Evolutionary conservation across 2,888 invertebrate species (phyloP).

Genomic region (Trissolcus brochymenae): DNA sequence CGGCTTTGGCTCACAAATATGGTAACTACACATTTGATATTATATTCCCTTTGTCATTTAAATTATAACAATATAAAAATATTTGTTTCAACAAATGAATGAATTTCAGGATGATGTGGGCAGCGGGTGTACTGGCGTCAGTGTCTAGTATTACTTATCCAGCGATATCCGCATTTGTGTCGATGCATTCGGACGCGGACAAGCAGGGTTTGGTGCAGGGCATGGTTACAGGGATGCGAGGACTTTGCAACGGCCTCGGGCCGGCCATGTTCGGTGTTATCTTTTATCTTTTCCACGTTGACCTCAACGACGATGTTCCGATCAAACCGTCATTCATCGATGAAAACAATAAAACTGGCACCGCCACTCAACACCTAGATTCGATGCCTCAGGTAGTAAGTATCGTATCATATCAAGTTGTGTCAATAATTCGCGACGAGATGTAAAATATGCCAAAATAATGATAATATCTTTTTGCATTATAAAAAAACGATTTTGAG

Average conservation of each 20-base stretch:
- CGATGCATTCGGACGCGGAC: conserved; percentile 97
- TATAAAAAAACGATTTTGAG: no score
- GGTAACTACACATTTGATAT: conserved; percentile 78
- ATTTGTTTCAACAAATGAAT: no score
- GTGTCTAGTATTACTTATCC: conserved; percentile 98
- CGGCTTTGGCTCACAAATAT: conserved; percentile 95
- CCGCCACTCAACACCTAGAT: conserved; percentile 77
- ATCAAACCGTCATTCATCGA: conserved; percentile 75
- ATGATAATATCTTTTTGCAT: no score
- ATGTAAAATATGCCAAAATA: no score
- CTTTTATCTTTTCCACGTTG: conserved; percentile 98
- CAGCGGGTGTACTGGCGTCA: conserved; percentile 96
- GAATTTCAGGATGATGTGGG: conserved; percentile 99
- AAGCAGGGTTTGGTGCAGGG: conserved; percentile 98
- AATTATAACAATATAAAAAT: no score
- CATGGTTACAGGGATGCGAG: conserved; percentile 98
- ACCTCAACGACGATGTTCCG: conserved; percentile 87
- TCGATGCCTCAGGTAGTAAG: conserved; percentile 77
- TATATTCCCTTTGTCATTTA: no score
- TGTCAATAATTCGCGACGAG: no score
- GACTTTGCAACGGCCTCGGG: conserved; percentile 97
- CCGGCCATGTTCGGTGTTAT: conserved; percentile 99
- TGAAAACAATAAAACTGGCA: conserved; percentile 74
- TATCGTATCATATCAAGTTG: not conserved
- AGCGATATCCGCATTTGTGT: conserved; percentile 98